phyloP scores from a whole-genome alignment of 2,888 invertebrate genomes.

The Caenorhabditis plicata region DNA sequence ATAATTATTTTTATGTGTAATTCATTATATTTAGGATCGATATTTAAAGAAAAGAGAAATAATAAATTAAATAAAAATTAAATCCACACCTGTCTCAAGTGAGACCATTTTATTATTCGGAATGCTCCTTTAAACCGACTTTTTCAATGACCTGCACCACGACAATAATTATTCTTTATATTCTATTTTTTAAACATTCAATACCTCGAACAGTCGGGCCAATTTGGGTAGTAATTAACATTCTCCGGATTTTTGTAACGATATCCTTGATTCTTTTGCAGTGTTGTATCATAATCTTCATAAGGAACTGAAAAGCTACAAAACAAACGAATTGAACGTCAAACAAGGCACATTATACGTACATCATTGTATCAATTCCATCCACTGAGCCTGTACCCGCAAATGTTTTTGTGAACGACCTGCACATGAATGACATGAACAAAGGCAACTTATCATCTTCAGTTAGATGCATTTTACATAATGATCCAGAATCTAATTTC shows the following conservation, averaged over 20 bases:
- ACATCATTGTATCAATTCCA: slow-evolving; percentile 30
- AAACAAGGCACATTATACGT: no score
- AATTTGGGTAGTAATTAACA: slow-evolving; percentile 48
- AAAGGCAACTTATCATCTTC: slow-evolving; percentile 29
- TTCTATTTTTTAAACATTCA: no score
- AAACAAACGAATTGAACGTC: no score
- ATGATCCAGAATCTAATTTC: slow-evolving; percentile 48
- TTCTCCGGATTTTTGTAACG: slow-evolving; percentile 48
- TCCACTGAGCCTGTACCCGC: slow-evolving; percentile 21
- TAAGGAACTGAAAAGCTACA: slow-evolving; percentile 20
- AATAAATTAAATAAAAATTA: no score
- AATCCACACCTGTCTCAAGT: no score
- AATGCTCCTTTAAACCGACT: no score
- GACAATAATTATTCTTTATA: no score
- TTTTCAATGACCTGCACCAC: no score
- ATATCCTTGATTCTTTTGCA: slow-evolving; percentile 47
- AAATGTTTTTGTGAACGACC: slow-evolving; percentile 39
- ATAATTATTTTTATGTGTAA: no score
- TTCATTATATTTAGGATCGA: no score
- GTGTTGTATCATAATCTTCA: slow-evolving; percentile 48
- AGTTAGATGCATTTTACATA: slow-evolving; percentile 21
- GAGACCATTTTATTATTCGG: no score
- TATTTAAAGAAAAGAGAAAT: no score
- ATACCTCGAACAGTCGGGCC: slow-evolving; percentile 49
- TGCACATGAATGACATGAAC: slow-evolving; percentile 52